Conservation (phyloP, 2,888 invertebrate species). For the Ptychoptera contaminata region DNA sequence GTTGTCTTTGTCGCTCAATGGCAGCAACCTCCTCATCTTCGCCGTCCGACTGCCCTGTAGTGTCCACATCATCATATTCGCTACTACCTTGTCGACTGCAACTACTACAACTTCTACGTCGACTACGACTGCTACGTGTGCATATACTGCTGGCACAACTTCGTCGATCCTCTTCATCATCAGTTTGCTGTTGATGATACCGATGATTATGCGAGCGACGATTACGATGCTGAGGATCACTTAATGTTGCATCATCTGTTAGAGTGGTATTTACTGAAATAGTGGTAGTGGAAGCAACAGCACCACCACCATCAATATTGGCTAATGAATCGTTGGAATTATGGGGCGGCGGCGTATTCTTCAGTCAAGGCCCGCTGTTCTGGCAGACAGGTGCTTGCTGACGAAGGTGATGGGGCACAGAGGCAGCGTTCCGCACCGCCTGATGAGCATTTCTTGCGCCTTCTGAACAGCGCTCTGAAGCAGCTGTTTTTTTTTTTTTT, state of each 20-base stretch:
- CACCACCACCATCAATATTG: too few relatives aligned
- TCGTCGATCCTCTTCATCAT: too few relatives aligned
- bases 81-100: too few relatives aligned
- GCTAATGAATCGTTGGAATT: slow-evolving; percentile 18
- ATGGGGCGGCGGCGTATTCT: slow-evolving; percentile 56
- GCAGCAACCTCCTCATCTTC: too few relatives aligned
- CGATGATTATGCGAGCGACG: not conserved
- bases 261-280: slow-evolving; percentile 8
- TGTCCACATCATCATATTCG: too few relatives aligned
- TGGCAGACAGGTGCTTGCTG: slow-evolving; percentile 34
- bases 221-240: slow-evolving; percentile 6
- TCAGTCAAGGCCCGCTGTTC: slow-evolving; percentile 36
- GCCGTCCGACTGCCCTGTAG: too few relatives aligned
- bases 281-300: slow-evolving; percentile 16
- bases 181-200: slow-evolving; percentile 1
- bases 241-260: slow-evolving; percentile 15
- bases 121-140: too few relatives aligned
- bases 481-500: slow-evolving; percentile 38
- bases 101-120: too few relatives aligned
- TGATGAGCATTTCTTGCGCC: slow-evolving; percentile 45
- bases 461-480: slow-evolving; percentile 75
- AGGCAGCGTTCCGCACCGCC: slow-evolving; percentile 42
- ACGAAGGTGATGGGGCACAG: slow-evolving; percentile 40
- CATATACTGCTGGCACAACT: too few relatives aligned
- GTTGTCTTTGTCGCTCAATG: too few relatives aligned